phyloP scores from a whole-genome alignment of 2,797 vertebrate genomes.

The Coranthus polyacanthus region DNA sequence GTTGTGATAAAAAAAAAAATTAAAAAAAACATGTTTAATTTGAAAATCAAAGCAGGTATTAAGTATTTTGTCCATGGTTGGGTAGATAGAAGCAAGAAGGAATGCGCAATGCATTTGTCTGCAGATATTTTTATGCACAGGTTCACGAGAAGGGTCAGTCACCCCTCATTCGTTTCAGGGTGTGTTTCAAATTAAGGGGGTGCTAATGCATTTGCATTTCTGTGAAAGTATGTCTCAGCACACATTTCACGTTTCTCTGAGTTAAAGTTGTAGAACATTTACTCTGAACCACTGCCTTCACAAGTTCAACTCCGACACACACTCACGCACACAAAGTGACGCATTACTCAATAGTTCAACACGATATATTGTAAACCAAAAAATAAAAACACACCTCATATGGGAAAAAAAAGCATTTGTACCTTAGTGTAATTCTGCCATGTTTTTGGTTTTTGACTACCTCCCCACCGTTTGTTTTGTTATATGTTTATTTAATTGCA shows the following conservation, averaged over 20 bases:
- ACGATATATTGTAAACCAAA: slow-evolving; percentile 71
- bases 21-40: slow-evolving; percentile 6
- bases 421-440: slow-evolving; percentile 64
- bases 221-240: slow-evolving; percentile 40
- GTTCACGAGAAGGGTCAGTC: slow-evolving; percentile 21
- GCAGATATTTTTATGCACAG: slow-evolving; percentile 47
- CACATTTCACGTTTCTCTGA: slow-evolving; percentile 49
- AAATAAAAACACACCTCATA: slow-evolving; percentile 70
- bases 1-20: slow-evolving; percentile 1
- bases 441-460: slow-evolving; percentile 74
- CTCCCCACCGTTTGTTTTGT: slow-evolving; percentile 51
- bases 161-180: slow-evolving; percentile 12
- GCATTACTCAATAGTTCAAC: slow-evolving; percentile 69
- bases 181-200: slow-evolving; percentile 17
- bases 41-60: slow-evolving; percentile 14
- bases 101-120: slow-evolving; percentile 27
- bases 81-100: not conserved
- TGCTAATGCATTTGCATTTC: slow-evolving; percentile 33
- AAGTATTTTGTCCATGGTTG: not conserved
- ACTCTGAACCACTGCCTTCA: slow-evolving; percentile 67
- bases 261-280: slow-evolving; percentile 57
- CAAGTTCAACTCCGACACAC: slow-evolving; percentile 56
- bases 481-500: slow-evolving; percentile 66
- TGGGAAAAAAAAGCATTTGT: slow-evolving; percentile 62
- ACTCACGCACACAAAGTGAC: slow-evolving; percentile 52